Evolutionary conservation across 1,140 invertebrate species (phyloP).

Genomic region (Euura saliciscinereae): DNA sequence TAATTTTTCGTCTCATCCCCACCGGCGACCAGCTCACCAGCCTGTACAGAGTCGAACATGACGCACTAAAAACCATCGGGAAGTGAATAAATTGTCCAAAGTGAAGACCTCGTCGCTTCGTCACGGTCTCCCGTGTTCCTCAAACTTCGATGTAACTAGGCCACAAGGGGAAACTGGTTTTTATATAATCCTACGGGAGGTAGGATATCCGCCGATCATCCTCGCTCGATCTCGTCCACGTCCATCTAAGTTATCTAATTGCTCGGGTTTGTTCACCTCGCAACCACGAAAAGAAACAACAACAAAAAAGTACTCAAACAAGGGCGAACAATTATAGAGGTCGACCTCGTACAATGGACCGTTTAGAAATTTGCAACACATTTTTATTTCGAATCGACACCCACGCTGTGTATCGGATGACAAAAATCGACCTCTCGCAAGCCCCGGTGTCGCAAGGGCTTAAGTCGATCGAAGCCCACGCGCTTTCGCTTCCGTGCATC

Average conservation of each 20-base stretch:
- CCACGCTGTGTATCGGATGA: background rate
- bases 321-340: too few species aligned
- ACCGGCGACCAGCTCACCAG: background rate
- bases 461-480: background rate
- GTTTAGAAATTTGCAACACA: constrained; percentile 1
- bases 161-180: constrained; percentile 40
- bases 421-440: background rate
- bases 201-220: background rate
- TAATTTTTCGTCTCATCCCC: constrained; percentile 35
- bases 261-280: too few species aligned
- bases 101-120: background rate
- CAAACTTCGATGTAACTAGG: constrained; percentile 24
- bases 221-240: background rate
- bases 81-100: background rate
- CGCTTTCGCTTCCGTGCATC: too few species aligned
- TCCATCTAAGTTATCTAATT: constrained; percentile 15
- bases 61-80: background rate
- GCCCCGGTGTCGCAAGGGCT: background rate
- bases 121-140: background rate
- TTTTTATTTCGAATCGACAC: background rate
- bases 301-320: too few species aligned
- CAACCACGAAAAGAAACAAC: too few species aligned
- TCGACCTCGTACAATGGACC: background rate
- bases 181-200: constrained; percentile 39
- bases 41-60: background rate